Evolutionary conservation across 2,888 invertebrate species (phyloP).

Genomic region (Sesia apiformis): DNA sequence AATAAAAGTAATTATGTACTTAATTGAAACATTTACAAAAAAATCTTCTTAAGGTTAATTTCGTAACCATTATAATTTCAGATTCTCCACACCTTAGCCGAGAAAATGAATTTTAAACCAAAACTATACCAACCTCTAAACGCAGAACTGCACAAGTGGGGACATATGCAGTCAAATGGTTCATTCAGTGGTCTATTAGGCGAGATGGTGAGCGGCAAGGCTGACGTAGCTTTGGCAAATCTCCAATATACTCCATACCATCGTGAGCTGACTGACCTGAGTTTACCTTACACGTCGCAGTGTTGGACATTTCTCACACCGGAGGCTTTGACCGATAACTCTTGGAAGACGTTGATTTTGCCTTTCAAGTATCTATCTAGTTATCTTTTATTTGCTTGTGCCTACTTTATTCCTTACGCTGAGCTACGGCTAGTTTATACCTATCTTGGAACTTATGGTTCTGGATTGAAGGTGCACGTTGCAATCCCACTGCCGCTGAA

Average conservation of each 20-base stretch:
- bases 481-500: too few relatives aligned
- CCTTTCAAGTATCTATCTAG: constrained; percentile 78
- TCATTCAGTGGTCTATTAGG: constrained; percentile 82
- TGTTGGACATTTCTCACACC: constrained; percentile 90
- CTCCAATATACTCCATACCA: constrained; percentile 83
- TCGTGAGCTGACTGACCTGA: constrained; percentile 80
- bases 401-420: not conserved
- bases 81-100: constrained; percentile 79
- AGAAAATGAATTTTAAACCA: constrained; percentile 81
- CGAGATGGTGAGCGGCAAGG: constrained; percentile 79
- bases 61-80: constrained; percentile 31
- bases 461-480: too few relatives aligned
- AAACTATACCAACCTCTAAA: constrained; percentile 78
- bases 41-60: too few relatives aligned
- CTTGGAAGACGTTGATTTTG: constrained; percentile 87
- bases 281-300: constrained; percentile 85
- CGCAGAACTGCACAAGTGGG: constrained; percentile 79
- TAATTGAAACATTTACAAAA: too few relatives aligned
- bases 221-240: constrained; percentile 85
- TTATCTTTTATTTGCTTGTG: not conserved
- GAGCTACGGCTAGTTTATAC: too few relatives aligned
- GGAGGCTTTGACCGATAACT: constrained; percentile 85
- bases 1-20: not conserved
- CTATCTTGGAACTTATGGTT: too few relatives aligned
- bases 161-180: constrained; percentile 76